A percentile compares a stretch with the other conserved stretches of the same genome.
Evolutionary conservation across 2,888 invertebrate species (phyloP).

Genomic region (Lasioglossum zephyrum): DNA sequence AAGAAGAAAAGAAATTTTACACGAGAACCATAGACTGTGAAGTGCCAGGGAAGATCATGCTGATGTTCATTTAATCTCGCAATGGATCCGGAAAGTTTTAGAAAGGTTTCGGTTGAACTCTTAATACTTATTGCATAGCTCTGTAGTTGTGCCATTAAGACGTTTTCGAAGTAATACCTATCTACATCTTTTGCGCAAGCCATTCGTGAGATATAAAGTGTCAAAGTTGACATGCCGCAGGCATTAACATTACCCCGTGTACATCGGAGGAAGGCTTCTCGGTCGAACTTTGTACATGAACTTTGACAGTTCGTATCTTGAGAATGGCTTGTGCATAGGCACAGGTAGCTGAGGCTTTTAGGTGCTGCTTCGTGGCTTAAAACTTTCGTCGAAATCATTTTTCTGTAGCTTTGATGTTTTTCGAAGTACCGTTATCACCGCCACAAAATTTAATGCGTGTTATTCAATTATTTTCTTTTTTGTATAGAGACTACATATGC

Average conservation of each 20-base stretch:
- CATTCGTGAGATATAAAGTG: background rate
- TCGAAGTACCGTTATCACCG: background rate
- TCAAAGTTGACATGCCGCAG: slow-evolving; percentile 8
- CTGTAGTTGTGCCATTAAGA: background rate
- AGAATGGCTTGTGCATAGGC: slow-evolving; percentile 6
- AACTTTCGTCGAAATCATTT: background rate
- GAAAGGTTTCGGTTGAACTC: background rate
- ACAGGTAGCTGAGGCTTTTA: background rate
- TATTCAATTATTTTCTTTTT: too few species aligned
- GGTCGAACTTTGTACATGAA: slow-evolving; percentile 5
- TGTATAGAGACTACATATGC: too few species aligned
- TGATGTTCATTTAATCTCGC: background rate
- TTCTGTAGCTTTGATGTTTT: background rate
- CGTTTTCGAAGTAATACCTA: background rate
- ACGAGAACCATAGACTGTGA: background rate
- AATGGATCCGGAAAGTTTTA: background rate
- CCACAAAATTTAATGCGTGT: too few species aligned
- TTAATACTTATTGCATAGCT: background rate
- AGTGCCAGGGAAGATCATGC: background rate
- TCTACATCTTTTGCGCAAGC: background rate
- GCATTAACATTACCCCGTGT: background rate
- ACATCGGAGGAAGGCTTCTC: background rate
- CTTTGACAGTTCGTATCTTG: slow-evolving; percentile 4
- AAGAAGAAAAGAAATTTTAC: background rate
- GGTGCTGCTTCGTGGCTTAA: background rate